Evolutionary conservation across 1,140 invertebrate genomes (phyloP).

Genomic region (Drosophila neocordata): DNA sequence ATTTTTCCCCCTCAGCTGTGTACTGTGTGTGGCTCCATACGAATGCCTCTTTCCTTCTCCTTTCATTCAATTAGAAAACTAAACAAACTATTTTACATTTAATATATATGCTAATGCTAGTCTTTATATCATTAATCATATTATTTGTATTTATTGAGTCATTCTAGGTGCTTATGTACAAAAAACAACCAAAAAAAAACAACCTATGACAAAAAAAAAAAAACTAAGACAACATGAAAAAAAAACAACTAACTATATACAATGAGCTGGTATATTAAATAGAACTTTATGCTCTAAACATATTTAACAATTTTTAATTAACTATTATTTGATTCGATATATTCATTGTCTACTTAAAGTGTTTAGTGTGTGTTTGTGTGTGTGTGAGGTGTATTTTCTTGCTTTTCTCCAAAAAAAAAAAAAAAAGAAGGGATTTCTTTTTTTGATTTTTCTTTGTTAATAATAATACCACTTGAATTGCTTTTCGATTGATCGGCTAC

Average conservation of each 20-base stretch:
- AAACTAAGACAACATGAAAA: background rate
- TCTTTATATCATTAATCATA: slow-evolving; percentile 2
- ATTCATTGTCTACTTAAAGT: background rate
- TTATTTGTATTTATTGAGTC: slow-evolving; percentile 2
- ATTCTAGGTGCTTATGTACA: slow-evolving; percentile 12
- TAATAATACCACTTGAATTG: slow-evolving; percentile 76
- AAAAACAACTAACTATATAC: background rate
- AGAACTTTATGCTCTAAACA: background rate
- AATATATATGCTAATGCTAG: slow-evolving; percentile 12
- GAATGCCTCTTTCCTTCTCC: no score
- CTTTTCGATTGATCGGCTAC: slow-evolving; percentile 50
- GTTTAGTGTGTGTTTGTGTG: slow-evolving; percentile 24
- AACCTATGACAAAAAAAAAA: background rate
- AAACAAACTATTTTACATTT: slow-evolving; percentile 1
- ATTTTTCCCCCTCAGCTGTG: no score
- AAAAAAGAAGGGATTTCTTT: background rate
- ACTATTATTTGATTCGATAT: background rate
- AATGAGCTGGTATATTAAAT: background rate
- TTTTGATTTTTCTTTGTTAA: slow-evolving; percentile 7
- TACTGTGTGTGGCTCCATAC: background rate
- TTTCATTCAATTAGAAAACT: background rate
- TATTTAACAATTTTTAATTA: background rate
- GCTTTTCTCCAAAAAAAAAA: background rate
- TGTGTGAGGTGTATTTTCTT: slow-evolving; percentile 31
- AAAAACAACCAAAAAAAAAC: background rate